These are phyloP conservation scores for Lepidocyrtinus sp. DNA, from an alignment of 2,888 invertebrate species.

Conservation along the genomic window DNA sequence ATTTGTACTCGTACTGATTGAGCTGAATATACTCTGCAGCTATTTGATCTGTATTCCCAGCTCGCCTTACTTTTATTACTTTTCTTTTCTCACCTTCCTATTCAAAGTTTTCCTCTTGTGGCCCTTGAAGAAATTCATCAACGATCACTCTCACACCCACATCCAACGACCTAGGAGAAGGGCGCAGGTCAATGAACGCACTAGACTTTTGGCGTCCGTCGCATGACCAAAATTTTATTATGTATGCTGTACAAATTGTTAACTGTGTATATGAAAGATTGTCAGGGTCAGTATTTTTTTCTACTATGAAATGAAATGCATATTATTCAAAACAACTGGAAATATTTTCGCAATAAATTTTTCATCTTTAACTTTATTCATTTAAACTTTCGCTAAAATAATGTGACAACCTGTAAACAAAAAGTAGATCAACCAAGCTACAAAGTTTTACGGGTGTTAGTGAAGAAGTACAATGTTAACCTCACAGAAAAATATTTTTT, in stretches of 20 bases:
- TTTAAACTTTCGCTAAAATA: background rate
- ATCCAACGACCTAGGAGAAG: slow-evolving; percentile 8
- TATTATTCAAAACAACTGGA: background rate
- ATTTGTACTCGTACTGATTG: slow-evolving; percentile 22
- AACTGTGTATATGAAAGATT: too few species aligned
- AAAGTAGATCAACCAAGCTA: too few species aligned
- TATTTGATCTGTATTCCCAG: slow-evolving; percentile 56
- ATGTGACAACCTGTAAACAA: background rate
- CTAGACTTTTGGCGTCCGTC: slow-evolving; percentile 42
- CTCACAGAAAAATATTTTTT: background rate
- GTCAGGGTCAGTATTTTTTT: too few species aligned
- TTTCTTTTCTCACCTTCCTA: slow-evolving; percentile 32
- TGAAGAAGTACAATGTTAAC: background rate
- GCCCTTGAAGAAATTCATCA: slow-evolving; percentile 57
- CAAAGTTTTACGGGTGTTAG: background rate
- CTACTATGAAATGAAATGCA: background rate
- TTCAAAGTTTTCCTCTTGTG: slow-evolving; percentile 58
- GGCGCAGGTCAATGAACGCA: slow-evolving; percentile 32
- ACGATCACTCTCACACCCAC: slow-evolving; percentile 46
- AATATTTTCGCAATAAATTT: background rate
- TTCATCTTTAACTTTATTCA: background rate
- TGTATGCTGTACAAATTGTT: too few species aligned
- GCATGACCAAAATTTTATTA: slow-evolving; percentile 19
- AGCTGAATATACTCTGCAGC: slow-evolving; percentile 36
- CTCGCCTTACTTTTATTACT: slow-evolving; percentile 61